Evolutionary conservation across 2,888 invertebrate species (phyloP).

Genomic region (Dicranocentrus wangi): DNA sequence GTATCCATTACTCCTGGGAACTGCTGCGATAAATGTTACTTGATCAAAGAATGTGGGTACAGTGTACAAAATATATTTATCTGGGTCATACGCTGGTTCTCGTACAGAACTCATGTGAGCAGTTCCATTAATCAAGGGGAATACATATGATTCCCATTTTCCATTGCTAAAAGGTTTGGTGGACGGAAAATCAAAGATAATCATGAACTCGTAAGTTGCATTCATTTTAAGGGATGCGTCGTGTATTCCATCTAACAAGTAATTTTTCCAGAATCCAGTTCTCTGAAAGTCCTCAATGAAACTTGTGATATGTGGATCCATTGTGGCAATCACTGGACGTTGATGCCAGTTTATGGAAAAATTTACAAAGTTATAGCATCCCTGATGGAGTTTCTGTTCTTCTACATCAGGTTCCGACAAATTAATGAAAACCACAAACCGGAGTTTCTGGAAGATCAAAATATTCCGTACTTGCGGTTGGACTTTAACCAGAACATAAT

Average conservation of each 20-base stretch:
- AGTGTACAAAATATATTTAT: not conserved
- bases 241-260: not conserved
- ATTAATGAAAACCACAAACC: conserved; percentile 5
- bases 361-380: not conserved
- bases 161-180: not conserved
- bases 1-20: conserved; percentile 6
- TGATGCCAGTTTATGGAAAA: conserved; percentile 8
- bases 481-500: conserved; percentile 11
- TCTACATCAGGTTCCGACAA: not conserved
- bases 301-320: not conserved
- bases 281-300: not conserved
- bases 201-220: not conserved
- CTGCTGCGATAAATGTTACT: conserved; percentile 1
- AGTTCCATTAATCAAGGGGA: not conserved
- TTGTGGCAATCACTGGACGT: not conserved
- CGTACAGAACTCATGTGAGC: not conserved
- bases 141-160: conserved; percentile 12
- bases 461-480: not conserved
- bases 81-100: not conserved
- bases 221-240: not conserved
- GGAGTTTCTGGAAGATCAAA: conserved; percentile 10
- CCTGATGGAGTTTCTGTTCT: not conserved
- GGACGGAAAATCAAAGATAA: not conserved
- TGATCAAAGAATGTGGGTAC: conserved; percentile 5
- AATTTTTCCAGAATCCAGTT: conserved; percentile 18